phyloP scores from a whole-genome alignment of 2,113 vertebrate genomes.

The Hydrolagus affinis region DNA sequence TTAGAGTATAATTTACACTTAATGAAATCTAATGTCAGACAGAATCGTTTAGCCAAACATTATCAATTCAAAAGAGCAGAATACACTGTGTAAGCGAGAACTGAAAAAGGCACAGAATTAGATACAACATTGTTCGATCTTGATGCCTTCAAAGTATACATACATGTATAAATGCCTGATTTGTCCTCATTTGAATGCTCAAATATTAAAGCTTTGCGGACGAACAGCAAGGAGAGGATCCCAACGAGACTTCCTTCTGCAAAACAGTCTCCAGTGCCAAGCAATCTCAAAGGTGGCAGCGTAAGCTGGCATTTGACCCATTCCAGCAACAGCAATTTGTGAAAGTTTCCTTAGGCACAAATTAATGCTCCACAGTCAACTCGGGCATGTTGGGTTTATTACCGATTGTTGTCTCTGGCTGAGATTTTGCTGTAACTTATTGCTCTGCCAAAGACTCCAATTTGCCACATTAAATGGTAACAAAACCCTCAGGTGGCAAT shows the following conservation, averaged over 20 bases:
- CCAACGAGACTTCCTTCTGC: not conserved
- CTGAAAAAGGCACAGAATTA: not conserved
- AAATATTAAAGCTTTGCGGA: conserved; percentile 3
- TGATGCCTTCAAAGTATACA: conserved; percentile 7
- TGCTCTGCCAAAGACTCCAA: not conserved
- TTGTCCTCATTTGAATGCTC: not conserved
- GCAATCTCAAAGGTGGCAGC: conserved; percentile 10
- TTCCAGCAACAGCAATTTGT: not conserved
- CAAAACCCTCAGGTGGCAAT: not conserved
- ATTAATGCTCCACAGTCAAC: not conserved
- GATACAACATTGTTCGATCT: not conserved
- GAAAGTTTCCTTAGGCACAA: conserved; percentile 6
- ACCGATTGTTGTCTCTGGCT: not conserved
- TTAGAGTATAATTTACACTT: conserved; percentile 52
- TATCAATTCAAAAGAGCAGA: conserved; percentile 30
- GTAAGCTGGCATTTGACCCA: not conserved
- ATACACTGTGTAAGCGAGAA: conserved; percentile 12
- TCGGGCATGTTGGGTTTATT: not conserved
- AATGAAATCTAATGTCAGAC: conserved; percentile 49
- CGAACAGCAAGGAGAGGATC: not conserved
- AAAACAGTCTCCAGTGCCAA: not conserved
- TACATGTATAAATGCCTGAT: conserved; percentile 17
- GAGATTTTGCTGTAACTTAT: not conserved
- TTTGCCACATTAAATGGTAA: conserved; percentile 25
- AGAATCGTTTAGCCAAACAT: conserved; percentile 47